A percentile compares a stretch with the other conserved stretches of the same genome.
phyloP scores from a whole-genome alignment of 2,113 vertebrate genomes.

The Megaleporinus macrocephalus region DNA sequence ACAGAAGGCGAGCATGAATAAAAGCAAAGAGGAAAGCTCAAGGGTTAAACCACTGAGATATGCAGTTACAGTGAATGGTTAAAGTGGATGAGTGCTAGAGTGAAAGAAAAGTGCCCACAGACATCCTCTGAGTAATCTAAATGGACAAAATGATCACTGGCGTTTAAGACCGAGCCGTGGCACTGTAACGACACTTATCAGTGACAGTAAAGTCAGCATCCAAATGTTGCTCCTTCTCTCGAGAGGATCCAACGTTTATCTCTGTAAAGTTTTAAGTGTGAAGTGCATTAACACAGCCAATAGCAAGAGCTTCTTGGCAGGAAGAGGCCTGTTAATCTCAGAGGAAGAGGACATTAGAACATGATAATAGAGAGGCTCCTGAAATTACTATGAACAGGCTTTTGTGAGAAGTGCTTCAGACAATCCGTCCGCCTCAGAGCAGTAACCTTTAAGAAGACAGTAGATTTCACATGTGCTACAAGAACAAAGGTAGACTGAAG shows the following conservation, averaged over 20 bases:
- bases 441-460: not conserved
- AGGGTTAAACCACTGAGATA: not conserved
- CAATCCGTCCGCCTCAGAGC: not conserved
- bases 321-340: not conserved
- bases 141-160: slow-evolving; percentile 37
- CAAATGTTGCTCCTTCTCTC: slow-evolving; percentile 25
- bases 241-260: slow-evolving; percentile 32
- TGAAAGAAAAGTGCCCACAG: not conserved
- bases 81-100: not conserved
- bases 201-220: slow-evolving; percentile 40
- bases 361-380: not conserved
- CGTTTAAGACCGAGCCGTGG: slow-evolving; percentile 19
- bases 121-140: not conserved
- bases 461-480: not conserved
- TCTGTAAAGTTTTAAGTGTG: not conserved
- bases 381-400: not conserved
- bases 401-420: not conserved
- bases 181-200: slow-evolving; percentile 37
- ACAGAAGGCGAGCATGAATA: not conserved
- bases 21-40: not conserved
- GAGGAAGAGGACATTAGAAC: not conserved
- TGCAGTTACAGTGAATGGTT: not conserved
- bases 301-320: not conserved
- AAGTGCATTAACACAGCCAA: slow-evolving; percentile 9
- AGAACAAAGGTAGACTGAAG: not conserved